Evolutionary conservation across 2,113 vertebrate species (phyloP), one percentile per base, ranked within the genome.

Genomic region (Anas platyrhynchos): DNA sequence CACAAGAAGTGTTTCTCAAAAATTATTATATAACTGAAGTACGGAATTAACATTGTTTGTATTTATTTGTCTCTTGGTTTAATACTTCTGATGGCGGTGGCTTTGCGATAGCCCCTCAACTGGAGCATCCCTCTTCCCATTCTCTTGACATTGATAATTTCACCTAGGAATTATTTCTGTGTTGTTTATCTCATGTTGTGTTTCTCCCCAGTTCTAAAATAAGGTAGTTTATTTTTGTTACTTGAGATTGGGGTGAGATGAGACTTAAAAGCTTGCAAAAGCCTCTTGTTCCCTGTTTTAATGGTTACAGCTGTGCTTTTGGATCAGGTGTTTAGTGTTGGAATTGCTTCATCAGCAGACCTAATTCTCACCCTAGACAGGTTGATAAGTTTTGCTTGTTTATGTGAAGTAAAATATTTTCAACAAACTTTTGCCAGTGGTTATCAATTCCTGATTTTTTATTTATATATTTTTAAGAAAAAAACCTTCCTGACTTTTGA

Each of bases 201-300:
- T 31, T 48, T 14, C 41, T 76, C 20, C 7, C 26, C 6, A 9
- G 18, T 25, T 43, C 29, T 46, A 27, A 38, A 29, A 67, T 38
- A 85, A 43, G 11, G 11, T 9, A 11, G 3, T 2, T 68, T 46
- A 8, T 59, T 83, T 4, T 50, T 77, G 6, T 0, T 67, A 8
- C 20, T n/a, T 54, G 13, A 76, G 3, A 56, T 82, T 56, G 54
- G 46, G 66, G 22, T 68, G 21, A 59, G 27, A 16, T 29, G 25
- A 56, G 34, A 26, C 17, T 29, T 38, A 43, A 25, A 66, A 32
- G 21, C 15, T 38, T 62, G 73, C 26, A 69, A 55, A 27, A 21
- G 36, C 16, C 0, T 0, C 46, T 48, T 48, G 20, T 52, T 66
- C 2, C 62, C 17, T 38, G 1, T 23, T 54, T 55, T 15, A 61